Evolutionary conservation across 2,888 invertebrate species (phyloP), one percentile per base, ranked within the genome.

Genomic region (Drosophila macrothrix): DNA sequence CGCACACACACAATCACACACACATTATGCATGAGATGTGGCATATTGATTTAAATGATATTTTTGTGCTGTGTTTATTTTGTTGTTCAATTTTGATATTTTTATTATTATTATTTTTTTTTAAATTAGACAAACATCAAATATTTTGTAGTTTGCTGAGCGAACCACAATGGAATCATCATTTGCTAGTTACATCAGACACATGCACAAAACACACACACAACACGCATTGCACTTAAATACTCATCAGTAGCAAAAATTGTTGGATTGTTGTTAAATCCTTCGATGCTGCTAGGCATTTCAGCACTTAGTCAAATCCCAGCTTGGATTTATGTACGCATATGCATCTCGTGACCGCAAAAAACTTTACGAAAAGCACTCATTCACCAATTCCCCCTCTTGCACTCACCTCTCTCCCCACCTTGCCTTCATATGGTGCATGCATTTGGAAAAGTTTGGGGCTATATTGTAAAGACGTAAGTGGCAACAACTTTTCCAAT

Each of bases 401-500:
- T 16, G 19, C 28, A 22, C 19, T 33, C 22, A 16, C 39, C 39
- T 46, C 52, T 12, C 19, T 10, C 10, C 2, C n/a, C 29, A 3
- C 25, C 33, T 31, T 4, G 22, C 41, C 37, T n/a, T 28, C 62
- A 43, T 25, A 54, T 67, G 59, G 59, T 61, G 63, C 63, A 68
- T 70, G 75, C 70, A 80, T 83, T 76, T 67, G 52, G 46, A 75
- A 79, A 83, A 52, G 61, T 83, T 83, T 69, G 52, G 28, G 67
- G 68, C 67, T 71, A 64, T 78, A 70, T 78, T 78, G 72, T 81
- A 74, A 70, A 69, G 56, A 58, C 68, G 62, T 77, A 74, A 78
- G 67, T 82, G 84, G 82, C 84, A 83, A 79, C 84, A 83, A 82
- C 73, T 82, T 79, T 80, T 68, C 52, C 82, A 81, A 76, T 81